phyloP scores from a whole-genome alignment of 2,888 invertebrate species.

The Seira ritae region DNA sequence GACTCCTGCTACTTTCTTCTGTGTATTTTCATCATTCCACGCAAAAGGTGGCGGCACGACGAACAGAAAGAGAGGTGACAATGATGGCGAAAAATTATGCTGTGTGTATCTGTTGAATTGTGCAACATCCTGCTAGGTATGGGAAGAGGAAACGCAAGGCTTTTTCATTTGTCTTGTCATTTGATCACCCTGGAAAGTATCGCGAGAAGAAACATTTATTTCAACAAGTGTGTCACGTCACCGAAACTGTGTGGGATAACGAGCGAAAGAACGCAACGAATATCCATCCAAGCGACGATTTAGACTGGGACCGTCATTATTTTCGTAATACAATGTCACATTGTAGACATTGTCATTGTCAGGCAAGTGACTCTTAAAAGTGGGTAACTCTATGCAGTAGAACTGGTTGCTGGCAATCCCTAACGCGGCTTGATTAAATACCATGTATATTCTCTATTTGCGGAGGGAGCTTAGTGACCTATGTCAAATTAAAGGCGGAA shows the following conservation, averaged over 20 bases:
- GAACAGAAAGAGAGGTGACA: background rate
- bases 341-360: no score
- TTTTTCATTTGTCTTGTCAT: background rate
- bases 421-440: no score
- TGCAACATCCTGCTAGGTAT: background rate
- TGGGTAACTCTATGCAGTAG: background rate
- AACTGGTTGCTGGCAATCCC: no score
- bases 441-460: no score
- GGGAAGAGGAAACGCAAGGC: background rate
- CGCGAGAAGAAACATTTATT: background rate
- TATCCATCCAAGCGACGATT: no score
- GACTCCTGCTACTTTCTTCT: no score
- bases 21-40: no score
- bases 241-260: background rate
- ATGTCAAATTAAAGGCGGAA: no score
- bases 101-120: constrained; percentile 3
- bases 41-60: no score
- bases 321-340: background rate
- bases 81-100: background rate
- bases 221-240: background rate
- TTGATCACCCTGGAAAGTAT: background rate
- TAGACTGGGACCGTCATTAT: background rate
- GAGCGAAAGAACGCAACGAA: background rate
- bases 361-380: background rate
- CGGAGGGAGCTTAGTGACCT: no score